A percentile compares a stretch with the other conserved stretches of the same genome.
phyloP scores from a whole-genome alignment of 2,113 vertebrate genomes.

The Sciurus niger region DNA sequence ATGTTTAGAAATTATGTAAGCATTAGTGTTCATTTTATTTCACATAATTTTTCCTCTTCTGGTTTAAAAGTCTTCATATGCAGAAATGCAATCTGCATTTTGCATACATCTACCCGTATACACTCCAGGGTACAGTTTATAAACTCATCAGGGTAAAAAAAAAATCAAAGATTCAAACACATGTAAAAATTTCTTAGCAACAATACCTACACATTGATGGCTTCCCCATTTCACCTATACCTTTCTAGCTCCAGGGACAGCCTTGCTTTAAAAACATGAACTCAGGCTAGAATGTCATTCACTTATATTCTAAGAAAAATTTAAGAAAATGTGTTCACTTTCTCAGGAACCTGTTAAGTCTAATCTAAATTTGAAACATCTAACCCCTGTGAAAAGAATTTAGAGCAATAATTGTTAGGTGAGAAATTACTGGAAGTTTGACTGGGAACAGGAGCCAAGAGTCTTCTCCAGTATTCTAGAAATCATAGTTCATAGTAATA shows the following conservation, averaged over 20 bases:
- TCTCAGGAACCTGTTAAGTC: not conserved
- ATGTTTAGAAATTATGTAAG: slow-evolving; percentile 78
- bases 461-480: not conserved
- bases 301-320: slow-evolving; percentile 11
- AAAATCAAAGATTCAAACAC: slow-evolving; percentile 1
- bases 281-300: not conserved
- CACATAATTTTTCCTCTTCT: slow-evolving; percentile 72
- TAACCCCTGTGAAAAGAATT: not conserved
- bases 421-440: not conserved
- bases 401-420: not conserved
- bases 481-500: not conserved
- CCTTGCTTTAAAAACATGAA: not conserved
- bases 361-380: slow-evolving; percentile 35
- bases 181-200: not conserved
- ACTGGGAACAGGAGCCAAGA: not conserved
- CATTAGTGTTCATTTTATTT: slow-evolving; percentile 70
- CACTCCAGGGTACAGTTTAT: slow-evolving; percentile 43
- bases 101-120: slow-evolving; percentile 71
- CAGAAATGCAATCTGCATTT: slow-evolving; percentile 73
- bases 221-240: not conserved
- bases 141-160: slow-evolving; percentile 55
- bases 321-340: not conserved
- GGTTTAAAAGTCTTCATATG: slow-evolving; percentile 74
- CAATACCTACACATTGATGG: not conserved
- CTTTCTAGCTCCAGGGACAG: not conserved